These are phyloP conservation scores for Tupaia chinensis DNA, from an alignment of 2,113 vertebrate genomes.

Conservation along the genomic window DNA sequence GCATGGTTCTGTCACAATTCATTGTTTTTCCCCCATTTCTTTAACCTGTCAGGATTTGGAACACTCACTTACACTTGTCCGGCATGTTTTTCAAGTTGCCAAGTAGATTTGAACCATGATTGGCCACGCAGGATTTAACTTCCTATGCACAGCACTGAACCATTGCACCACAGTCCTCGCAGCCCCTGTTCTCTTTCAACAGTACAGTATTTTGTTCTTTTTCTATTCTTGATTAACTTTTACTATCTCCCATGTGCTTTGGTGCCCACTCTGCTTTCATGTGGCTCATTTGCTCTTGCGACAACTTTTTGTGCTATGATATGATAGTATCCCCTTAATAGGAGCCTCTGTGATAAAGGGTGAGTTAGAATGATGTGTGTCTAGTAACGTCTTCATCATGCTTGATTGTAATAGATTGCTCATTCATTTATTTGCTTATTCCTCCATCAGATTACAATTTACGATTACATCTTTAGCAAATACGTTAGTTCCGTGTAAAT, in stretches of 20 bases:
- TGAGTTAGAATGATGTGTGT: not conserved
- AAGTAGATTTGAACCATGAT: no score
- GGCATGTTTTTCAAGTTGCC: no score
- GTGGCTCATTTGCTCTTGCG: not conserved
- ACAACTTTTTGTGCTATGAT: no score
- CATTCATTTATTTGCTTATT: not conserved
- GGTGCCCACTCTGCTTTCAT: not conserved
- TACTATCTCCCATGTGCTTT: not conserved
- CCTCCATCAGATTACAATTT: not conserved
- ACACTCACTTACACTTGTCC: no score
- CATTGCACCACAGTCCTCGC: not conserved
- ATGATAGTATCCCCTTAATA: not conserved
- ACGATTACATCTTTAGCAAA: not conserved
- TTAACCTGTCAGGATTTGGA: no score
- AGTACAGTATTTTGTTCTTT: not conserved
- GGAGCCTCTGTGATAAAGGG: not conserved
- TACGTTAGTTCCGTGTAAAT: not conserved
- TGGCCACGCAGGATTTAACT: no score
- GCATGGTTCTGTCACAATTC: no score
- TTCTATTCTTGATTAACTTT: not conserved
- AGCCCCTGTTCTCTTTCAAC: not conserved
- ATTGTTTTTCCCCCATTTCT: no score
- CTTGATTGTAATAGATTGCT: not conserved
- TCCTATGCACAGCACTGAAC: no score
- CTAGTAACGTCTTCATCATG: not conserved